Percentiles rank a stretch among this genome's conserved stretches.
phyloP scores from a whole-genome alignment of 2,888 invertebrate genomes.

The Diadegma fenestrale region DNA sequence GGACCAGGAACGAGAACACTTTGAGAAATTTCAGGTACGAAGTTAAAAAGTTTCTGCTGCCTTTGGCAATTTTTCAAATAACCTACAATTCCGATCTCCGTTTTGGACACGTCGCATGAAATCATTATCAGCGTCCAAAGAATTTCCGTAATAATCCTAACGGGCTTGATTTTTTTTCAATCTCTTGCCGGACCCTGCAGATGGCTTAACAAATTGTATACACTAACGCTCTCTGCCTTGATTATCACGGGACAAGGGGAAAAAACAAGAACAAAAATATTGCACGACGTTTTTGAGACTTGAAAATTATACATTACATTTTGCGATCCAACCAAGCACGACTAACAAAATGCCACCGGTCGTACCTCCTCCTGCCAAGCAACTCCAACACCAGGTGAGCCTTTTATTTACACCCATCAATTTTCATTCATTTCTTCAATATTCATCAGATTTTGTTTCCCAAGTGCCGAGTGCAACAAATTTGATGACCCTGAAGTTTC shows the following conservation, averaged over 20 bases:
- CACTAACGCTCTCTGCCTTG: conserved; percentile 72
- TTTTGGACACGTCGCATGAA: not conserved
- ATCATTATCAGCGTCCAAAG: not conserved
- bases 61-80: conserved; percentile 57
- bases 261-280: not conserved
- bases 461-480: not conserved
- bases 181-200: not conserved
- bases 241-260: not conserved
- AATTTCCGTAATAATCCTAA: not conserved
- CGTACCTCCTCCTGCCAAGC: conserved; percentile 85
- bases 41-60: conserved; percentile 67
- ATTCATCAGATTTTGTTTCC: not conserved
- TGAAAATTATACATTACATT: not conserved
- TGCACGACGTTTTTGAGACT: conserved; percentile 24
- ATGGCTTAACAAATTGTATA: conserved; percentile 72
- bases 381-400: conserved; percentile 87
- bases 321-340: conserved; percentile 43
- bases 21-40: conserved; percentile 93
- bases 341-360: conserved; percentile 79
- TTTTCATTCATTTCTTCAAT: not conserved
- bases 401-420: conserved; percentile 6
- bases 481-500: no score
- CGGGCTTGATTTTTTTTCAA: conserved; percentile 1
- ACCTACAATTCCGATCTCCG: not conserved
- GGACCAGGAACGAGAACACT: conserved; percentile 92